These are phyloP conservation scores for Gymnothorax javanicus DNA, from an alignment of 2,797 vertebrate genomes.

Conservation along the genomic window DNA sequence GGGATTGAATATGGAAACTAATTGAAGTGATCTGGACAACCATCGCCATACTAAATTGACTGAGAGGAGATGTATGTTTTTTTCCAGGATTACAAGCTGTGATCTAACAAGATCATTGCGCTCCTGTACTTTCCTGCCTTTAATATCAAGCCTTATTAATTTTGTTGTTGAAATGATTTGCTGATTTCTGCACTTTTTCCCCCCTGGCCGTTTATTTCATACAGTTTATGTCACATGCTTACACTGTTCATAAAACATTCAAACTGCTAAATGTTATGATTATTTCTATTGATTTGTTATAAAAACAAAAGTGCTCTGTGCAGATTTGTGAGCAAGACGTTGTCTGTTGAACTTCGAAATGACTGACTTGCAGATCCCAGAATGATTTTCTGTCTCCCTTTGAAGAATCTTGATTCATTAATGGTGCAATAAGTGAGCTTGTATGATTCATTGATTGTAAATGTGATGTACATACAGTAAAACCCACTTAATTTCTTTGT, in stretches of 20 bases:
- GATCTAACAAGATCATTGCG: not conserved
- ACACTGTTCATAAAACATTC: not conserved
- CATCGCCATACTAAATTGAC: not conserved
- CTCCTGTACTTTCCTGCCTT: conserved; percentile 1
- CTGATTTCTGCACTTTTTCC: not conserved
- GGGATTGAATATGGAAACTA: not conserved
- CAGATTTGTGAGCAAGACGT: not conserved
- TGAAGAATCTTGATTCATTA: not conserved
- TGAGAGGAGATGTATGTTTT: no score
- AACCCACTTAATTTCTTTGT: conserved; percentile 16
- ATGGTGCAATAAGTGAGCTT: conserved; percentile 2
- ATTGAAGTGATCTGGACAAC: not conserved
- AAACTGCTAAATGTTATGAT: not conserved
- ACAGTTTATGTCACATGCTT: not conserved
- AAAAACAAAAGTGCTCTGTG: not conserved
- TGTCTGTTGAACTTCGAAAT: conserved; percentile 10
- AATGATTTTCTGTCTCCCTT: conserved; percentile 4
- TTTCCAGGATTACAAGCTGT: not conserved
- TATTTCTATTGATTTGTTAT: not conserved
- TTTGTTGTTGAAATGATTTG: not conserved
- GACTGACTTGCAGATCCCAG: not conserved
- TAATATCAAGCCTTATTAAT: conserved; percentile 8
- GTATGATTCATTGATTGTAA: conserved; percentile 16
- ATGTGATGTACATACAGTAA: conserved; percentile 12
- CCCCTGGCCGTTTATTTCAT: not conserved